phyloP scores from a whole-genome alignment of 1,140 invertebrate species.

The Trachelipus rathkii region DNA sequence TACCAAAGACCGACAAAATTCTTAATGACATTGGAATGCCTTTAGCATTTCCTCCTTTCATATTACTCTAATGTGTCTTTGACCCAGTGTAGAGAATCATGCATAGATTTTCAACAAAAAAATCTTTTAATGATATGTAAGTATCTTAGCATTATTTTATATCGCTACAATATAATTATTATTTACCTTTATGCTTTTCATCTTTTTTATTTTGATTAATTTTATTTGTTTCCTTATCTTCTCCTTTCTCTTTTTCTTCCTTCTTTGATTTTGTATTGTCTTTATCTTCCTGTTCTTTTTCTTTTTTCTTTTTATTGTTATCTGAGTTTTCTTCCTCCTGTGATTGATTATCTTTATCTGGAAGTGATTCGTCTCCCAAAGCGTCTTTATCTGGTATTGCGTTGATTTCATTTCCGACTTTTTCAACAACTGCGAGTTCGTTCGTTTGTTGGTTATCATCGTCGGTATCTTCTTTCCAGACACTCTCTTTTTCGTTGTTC shows the following conservation, averaged over 20 bases:
- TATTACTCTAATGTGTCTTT: too few species aligned
- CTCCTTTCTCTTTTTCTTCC: conserved; percentile 5
- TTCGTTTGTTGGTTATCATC: conserved; percentile 9
- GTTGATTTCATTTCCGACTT: conserved; percentile 21
- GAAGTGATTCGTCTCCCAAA: conserved; percentile 34
- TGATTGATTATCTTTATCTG: conserved; percentile 14
- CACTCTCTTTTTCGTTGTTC: background rate
- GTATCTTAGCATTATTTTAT: too few species aligned
- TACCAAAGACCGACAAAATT: too few species aligned
- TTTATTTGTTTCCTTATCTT: conserved; percentile 9
- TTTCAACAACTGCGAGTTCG: conserved; percentile 28
- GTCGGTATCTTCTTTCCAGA: background rate
- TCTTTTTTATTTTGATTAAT: background rate
- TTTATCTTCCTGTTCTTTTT: conserved; percentile 18
- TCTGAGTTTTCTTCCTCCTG: background rate
- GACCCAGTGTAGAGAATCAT: too few species aligned
- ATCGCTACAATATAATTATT: too few species aligned
- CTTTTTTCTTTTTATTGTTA: conserved; percentile 20
- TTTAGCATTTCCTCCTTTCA: too few species aligned
- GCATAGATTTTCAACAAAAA: too few species aligned
- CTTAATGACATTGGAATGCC: too few species aligned
- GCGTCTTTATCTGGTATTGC: conserved; percentile 34
- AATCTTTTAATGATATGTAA: too few species aligned
- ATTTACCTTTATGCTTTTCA: too few species aligned
- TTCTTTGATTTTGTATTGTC: background rate